Base-by-base conservation (phyloP, 2,113 vertebrate genomes). In the Grammomys dolichurus region DNA sequence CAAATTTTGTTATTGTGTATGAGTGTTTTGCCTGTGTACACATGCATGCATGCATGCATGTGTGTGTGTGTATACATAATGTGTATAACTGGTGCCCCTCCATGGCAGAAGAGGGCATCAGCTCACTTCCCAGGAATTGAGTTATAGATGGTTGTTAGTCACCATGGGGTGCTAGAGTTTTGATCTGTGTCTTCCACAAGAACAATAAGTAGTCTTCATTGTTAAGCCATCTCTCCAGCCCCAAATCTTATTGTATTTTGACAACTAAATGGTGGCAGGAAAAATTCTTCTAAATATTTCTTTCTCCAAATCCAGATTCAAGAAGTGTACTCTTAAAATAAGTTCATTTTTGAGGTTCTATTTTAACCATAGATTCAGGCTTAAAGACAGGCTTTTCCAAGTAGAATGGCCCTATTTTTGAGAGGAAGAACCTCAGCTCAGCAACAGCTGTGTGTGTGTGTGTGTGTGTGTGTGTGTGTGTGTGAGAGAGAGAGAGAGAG, bases 281-380 rank as follows among this genome's bases (percentile, higher is more conserved):
- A 91, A 95, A 26, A 43, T 46, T 20, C 65, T 26, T 94, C 95
- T 93, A 86, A 95, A 69, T 95, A 65, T 88, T 65, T 94, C 81
- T 95, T 65, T 94, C 81, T 95, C 65, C 92, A 91, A 97, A 94
- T 94, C 43, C 69, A 91, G 78, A 94, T 76, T 89, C 78, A 91
- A 87, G 69, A 97, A 97, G 82, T 93, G 3, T 1, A 90, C 67
- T 96, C 90, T 87, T 88, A 93, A 96, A 97, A 89, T 93, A 93
- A 92, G 14, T 92, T 96, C 28, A 54, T 85, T 93, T 98, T 67
- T 87, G 67, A 56, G 93, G 73, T 93, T 56, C 26, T 51, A 69
- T 88, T 73, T 95, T 95, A 73, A 85, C 82, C 63, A 51, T 31
- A 77, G 12, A 10, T 94, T 36, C 70, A 89, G 86, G 65, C 19